A percentile compares a stretch with the other conserved stretches of the same genome.
Evolutionary conservation across 30 jellyfish, hydroid and myxozoan genomes (phyloP).

Genomic region (Clytia hemisphaerica): DNA sequence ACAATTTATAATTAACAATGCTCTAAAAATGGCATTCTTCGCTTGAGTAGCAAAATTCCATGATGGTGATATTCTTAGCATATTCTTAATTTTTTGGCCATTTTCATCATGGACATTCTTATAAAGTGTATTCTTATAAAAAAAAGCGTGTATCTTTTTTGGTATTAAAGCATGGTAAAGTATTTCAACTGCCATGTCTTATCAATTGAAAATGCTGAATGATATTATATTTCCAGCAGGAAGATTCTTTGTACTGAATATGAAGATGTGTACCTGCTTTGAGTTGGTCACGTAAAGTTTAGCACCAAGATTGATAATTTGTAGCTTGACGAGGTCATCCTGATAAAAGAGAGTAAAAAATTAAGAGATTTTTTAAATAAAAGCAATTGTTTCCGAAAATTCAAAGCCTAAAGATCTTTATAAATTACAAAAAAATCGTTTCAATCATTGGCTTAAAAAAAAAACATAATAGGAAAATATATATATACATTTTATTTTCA

Average conservation of each 20-base stretch:
- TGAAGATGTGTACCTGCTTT: constrained; percentile 62
- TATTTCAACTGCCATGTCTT: background rate
- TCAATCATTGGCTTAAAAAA: background rate
- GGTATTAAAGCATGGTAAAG: too few relatives aligned
- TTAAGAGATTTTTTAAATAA: background rate
- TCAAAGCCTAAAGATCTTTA: background rate
- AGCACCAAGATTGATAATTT: constrained; percentile 82
- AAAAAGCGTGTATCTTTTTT: too few relatives aligned
- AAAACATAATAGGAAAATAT: background rate
- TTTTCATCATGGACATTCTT: too few relatives aligned
- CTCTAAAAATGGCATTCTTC: too few relatives aligned
- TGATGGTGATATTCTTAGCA: too few relatives aligned
- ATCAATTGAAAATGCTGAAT: background rate
- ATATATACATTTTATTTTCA: background rate
- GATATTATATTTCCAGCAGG: background rate
- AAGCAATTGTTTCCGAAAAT: too few relatives aligned
- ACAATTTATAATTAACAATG: too few relatives aligned
- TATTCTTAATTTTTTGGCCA: too few relatives aligned
- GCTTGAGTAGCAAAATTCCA: too few relatives aligned
- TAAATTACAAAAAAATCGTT: background rate
- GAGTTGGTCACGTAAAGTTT: constrained; percentile 71
- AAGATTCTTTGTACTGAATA: too few relatives aligned
- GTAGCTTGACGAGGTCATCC: constrained; percentile 91
- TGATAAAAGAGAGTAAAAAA: constrained; percentile 10
- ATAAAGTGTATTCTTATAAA: too few relatives aligned